Evolutionary conservation across 2,888 invertebrate genomes (phyloP), one percentile per base, ranked within the genome.

Genomic region (Pyrochroa serraticornis): DNA sequence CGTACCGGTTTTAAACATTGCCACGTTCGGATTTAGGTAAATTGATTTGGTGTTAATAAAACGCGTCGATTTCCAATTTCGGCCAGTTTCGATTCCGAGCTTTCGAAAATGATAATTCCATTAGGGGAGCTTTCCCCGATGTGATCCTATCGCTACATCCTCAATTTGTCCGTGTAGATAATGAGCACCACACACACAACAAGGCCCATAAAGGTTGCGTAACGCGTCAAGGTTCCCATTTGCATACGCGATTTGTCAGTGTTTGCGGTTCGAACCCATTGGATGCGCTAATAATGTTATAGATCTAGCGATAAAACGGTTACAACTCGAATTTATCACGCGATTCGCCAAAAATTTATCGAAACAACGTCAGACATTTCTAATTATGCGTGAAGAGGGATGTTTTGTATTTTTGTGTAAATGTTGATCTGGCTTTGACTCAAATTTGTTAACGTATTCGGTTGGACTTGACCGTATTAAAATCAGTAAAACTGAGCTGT

Each of bases 401-500:
- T 22, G 22, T 22, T 22, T 22, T 22, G 5, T 22, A n/a, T 22
- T 22, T 22, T 22, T 22, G 22, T 5, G 5, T 3, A 22, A 22
- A 22, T 22, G 5, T 22, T 22, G 5, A 5, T 22, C 22, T 2
- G 22, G 22, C 22, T 2, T 22, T 22, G 5, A 5, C 22, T 22
- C 5, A 5, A 5, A 22, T 2, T 22, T 22, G 22, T 5, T 3
- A 22, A 22, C 5, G 22, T 5, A 22, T 22, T 22, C 22, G 22
- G 3, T 22, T 5, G 3, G 5, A 5, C 22, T 5, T 2, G 5
- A 22, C 22, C 22, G 22, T 53, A 53, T 53, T 53, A 53, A 53
- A 53, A 53, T 53, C 46, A 39, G 53, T 46, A 53, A 53, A 53
- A 53, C 53, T 53, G 46, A 53, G 46, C 45, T 53, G 53, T 53